Conservation (phyloP, 1,140 invertebrate genomes). For the Lethrus apterus region DNA sequence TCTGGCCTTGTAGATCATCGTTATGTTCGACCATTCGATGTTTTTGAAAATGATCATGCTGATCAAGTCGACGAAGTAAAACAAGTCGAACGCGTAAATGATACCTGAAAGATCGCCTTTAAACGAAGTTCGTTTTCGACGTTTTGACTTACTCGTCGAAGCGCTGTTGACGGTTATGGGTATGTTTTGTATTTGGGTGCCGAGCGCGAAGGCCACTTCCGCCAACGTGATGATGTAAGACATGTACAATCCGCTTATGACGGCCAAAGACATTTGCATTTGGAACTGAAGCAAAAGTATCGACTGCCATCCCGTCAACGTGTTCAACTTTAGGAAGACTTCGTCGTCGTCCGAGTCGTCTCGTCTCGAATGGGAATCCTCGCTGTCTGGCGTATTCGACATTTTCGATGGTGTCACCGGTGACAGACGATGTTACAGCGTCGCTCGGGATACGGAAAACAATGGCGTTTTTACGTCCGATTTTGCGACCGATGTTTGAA, state of each 20-base stretch:
- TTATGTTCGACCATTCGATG: background rate
- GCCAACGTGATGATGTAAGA: conserved; percentile 1
- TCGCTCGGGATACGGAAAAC: no score
- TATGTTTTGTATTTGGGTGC: no score
- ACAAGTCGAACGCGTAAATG: conserved; percentile 7
- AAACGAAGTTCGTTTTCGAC: background rate
- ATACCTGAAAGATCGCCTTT: background rate
- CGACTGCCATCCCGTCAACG: conserved; percentile 3
- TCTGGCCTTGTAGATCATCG: background rate
- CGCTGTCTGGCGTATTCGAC: no score
- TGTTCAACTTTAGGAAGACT: conserved; percentile 3
- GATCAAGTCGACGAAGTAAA: conserved; percentile 8
- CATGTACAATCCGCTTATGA: conserved; percentile 1
- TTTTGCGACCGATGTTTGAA: no score
- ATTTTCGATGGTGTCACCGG: no score
- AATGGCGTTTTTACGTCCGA: no score
- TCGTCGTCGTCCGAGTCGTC: conserved; percentile 2
- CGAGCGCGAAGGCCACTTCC: background rate
- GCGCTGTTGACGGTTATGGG: background rate
- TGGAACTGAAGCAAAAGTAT: conserved; percentile 12
- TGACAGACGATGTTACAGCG: no score
- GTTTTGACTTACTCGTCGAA: no score
- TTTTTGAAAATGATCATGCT: conserved; percentile 6
- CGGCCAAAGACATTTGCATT: background rate
- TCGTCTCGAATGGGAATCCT: no score